Evolutionary conservation across 1,140 invertebrate genomes (phyloP).

Genomic region (Hyphantria cunea): DNA sequence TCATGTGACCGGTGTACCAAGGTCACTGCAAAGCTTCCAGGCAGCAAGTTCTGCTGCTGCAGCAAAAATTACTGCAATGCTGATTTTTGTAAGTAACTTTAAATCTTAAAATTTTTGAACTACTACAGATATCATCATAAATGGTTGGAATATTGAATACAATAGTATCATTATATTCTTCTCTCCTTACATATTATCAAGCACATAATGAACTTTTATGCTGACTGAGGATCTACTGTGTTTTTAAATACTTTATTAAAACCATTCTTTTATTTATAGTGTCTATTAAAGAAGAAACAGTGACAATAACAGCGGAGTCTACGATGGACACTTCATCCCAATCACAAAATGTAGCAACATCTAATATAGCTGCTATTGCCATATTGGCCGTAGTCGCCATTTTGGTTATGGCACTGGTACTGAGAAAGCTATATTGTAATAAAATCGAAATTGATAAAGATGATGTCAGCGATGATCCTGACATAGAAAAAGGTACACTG

Average conservation of each 20-base stretch:
- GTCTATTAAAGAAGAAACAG: conserved; percentile 58
- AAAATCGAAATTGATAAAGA: conserved; percentile 42
- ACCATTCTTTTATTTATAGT: conserved; percentile 35
- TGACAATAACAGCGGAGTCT: conserved; percentile 61
- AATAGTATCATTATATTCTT: no score
- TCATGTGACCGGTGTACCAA: conserved; percentile 61
- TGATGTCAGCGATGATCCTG: conserved; percentile 46
- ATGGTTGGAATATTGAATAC: no score
- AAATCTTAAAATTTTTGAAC: neutral
- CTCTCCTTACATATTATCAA: no score
- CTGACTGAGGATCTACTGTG: no score
- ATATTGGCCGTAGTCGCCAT: conserved; percentile 51
- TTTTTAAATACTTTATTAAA: no score
- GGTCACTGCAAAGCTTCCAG: conserved; percentile 47
- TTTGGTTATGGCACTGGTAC: conserved; percentile 51
- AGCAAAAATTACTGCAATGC: conserved; percentile 69
- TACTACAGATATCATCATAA: no score
- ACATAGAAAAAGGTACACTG: conserved; percentile 59
- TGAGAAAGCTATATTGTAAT: conserved; percentile 56
- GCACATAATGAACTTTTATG: no score
- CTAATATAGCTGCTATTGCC: conserved; percentile 34
- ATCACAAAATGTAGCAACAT: conserved; percentile 21
- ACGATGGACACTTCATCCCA: conserved; percentile 49
- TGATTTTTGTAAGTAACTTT: conserved; percentile 59
- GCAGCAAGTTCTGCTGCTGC: conserved; percentile 76